These are phyloP conservation scores for Synergus itoensis DNA, from an alignment of 2,888 invertebrate species.

Conservation along the genomic window DNA sequence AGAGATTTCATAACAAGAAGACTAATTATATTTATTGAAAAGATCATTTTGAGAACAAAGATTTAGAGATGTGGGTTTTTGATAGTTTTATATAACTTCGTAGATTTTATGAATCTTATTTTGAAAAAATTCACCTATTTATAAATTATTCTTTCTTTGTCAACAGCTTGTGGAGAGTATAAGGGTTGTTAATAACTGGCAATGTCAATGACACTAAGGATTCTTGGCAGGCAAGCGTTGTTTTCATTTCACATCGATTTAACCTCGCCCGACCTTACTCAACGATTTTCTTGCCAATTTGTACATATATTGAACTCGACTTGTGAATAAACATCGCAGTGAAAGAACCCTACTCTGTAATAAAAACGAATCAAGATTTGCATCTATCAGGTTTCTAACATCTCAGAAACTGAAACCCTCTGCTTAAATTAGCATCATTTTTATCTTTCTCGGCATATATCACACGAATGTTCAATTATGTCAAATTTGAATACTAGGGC, in stretches of 20 bases:
- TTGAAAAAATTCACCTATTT: no score
- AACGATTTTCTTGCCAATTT: constrained; percentile 22
- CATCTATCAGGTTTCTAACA: constrained; percentile 8
- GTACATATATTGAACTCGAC: constrained; percentile 26
- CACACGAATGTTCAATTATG: not conserved
- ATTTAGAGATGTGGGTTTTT: not conserved
- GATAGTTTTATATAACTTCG: not conserved
- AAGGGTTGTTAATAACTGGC: not conserved
- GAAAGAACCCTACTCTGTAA: constrained; percentile 3
- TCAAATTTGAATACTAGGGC: constrained; percentile 9
- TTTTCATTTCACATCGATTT: constrained; percentile 35
- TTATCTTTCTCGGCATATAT: not conserved
- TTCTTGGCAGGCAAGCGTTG: constrained; percentile 20
- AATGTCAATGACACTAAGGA: constrained; percentile 5
- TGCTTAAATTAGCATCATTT: not conserved
- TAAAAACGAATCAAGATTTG: not conserved
- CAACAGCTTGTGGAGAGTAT: not conserved
- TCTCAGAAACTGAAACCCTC: not conserved
- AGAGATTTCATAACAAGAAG: not conserved
- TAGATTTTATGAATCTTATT: no score
- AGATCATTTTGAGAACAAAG: not conserved
- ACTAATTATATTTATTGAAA: not conserved
- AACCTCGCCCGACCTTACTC: constrained; percentile 26
- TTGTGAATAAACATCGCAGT: constrained; percentile 7
- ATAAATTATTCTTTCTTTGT: not conserved